Percentiles rank a stretch among this genome's conserved stretches.
phyloP scores from a whole-genome alignment of 2,113 vertebrate species.

The Cynopterus brachyotis region DNA sequence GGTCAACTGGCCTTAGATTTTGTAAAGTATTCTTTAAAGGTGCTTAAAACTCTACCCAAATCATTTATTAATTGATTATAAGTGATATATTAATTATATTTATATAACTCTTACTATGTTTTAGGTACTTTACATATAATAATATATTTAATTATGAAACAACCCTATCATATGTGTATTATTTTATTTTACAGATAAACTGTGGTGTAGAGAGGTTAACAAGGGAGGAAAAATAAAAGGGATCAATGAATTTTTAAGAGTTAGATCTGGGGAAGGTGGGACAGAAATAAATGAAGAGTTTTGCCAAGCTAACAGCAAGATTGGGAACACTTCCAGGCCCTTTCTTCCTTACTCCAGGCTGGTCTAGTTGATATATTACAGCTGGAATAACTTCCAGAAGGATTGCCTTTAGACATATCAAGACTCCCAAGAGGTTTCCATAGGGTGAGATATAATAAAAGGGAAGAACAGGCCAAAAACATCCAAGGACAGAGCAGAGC shows the following conservation, averaged over 20 bases:
- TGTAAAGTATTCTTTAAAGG: background rate
- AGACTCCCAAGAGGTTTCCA: background rate
- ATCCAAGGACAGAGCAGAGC: background rate
- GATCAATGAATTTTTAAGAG: background rate
- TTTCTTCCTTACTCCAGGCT: background rate
- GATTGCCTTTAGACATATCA: background rate
- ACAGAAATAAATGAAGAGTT: background rate
- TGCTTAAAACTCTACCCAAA: background rate
- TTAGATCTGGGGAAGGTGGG: background rate
- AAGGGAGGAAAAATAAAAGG: background rate
- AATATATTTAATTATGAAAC: background rate
- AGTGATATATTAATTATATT: background rate
- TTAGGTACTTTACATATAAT: background rate
- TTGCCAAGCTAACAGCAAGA: background rate
- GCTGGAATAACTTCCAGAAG: background rate
- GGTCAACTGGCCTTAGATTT: background rate
- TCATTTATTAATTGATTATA: background rate
- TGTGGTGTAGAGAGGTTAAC: background rate
- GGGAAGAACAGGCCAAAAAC: background rate
- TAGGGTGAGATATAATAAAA: background rate
- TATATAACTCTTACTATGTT: background rate
- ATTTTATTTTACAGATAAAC: background rate
- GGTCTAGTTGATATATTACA: background rate
- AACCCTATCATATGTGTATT: background rate
- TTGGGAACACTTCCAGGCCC: background rate